phyloP scores from a whole-genome alignment of 1,140 invertebrate genomes.

The Saccostrea echinata region DNA sequence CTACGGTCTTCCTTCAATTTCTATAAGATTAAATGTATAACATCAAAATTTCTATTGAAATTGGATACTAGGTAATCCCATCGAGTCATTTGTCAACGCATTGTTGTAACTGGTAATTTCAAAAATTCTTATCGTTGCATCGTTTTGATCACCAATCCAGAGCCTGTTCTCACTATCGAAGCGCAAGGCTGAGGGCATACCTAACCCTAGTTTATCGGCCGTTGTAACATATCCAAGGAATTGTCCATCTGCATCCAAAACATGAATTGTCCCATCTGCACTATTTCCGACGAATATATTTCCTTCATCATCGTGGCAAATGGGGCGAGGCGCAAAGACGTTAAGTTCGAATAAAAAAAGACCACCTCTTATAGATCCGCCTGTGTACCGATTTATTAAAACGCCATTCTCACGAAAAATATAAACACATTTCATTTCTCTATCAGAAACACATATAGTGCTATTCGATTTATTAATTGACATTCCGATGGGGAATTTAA shows the following conservation, averaged over 20 bases:
- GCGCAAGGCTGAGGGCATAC: neutral
- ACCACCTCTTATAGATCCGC: neutral
- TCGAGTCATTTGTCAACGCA: no score
- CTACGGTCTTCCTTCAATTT: no score
- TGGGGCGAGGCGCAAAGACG: neutral
- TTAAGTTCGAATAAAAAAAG: neutral
- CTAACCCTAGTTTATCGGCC: neutral
- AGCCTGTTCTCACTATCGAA: neutral
- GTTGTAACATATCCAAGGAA: neutral
- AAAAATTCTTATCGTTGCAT: slow-evolving; percentile 9
- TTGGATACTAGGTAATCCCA: no score
- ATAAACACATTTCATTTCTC: neutral
- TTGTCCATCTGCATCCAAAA: slow-evolving; percentile 9
- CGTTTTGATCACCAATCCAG: neutral
- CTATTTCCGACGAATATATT: neutral
- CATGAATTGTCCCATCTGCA: neutral
- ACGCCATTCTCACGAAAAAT: neutral
- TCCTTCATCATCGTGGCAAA: slow-evolving; percentile 11
- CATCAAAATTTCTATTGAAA: no score
- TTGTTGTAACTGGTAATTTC: slow-evolving; percentile 27
- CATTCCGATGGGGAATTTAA: neutral
- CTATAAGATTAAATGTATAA: no score
- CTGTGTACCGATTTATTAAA: neutral
- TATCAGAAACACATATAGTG: slow-evolving; percentile 6
- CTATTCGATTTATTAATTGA: neutral